Evolutionary conservation across 2,888 invertebrate species (phyloP).

Genomic region (Silvanus unidentatus): DNA sequence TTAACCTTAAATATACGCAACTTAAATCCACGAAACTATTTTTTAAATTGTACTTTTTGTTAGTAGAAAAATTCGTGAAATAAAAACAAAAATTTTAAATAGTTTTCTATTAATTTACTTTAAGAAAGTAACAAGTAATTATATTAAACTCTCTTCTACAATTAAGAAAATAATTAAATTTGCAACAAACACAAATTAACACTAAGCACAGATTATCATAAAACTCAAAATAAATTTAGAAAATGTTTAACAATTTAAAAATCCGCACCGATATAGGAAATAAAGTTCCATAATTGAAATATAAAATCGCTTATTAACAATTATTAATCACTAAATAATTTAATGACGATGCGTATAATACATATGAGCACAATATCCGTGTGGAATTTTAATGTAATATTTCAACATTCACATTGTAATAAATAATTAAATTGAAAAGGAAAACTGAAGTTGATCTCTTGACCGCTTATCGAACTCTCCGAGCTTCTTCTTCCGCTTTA

Average conservation of each 20-base stretch:
- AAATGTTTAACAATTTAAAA: no score
- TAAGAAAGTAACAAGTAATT: not conserved
- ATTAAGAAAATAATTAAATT: no score
- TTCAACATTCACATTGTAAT: not conserved
- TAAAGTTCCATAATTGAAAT: no score
- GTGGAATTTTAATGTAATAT: not conserved
- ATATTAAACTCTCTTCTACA: no score
- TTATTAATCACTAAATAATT: no score
- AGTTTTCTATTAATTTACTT: not conserved
- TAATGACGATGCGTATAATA: no score
- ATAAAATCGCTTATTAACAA: no score
- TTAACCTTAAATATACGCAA: conserved; percentile 4
- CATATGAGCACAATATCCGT: no score
- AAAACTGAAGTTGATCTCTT: conserved; percentile 1
- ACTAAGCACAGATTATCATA: no score
- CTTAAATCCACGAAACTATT: not conserved
- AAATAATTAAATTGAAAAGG: not conserved
- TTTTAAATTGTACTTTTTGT: not conserved
- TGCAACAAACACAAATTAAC: no score
- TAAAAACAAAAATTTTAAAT: not conserved
- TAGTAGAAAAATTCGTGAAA: not conserved
- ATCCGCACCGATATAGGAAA: no score
- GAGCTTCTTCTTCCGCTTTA: conserved; percentile 14
- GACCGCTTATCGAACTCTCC: conserved; percentile 28
- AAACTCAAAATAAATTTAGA: no score